These are phyloP conservation scores for Eremobia ochroleuca DNA, from an alignment of 2,888 invertebrate genomes.

Conservation along the genomic window DNA sequence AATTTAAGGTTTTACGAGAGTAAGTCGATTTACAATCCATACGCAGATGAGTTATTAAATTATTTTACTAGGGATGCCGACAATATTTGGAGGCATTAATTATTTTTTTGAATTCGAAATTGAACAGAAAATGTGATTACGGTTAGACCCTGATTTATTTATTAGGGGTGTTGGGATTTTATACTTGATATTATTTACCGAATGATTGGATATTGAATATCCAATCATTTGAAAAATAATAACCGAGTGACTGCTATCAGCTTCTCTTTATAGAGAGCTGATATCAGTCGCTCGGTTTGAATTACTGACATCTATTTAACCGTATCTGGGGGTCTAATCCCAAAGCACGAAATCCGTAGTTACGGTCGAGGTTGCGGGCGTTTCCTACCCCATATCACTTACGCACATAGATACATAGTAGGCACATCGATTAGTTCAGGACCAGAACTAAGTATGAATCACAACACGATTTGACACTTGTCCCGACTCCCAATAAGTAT, in stretches of 20 bases:
- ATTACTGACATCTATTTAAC: not conserved
- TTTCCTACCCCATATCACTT: not conserved
- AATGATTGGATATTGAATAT: too few species aligned
- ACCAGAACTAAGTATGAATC: too few species aligned
- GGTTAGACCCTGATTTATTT: slow-evolving; percentile 28
- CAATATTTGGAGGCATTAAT: slow-evolving; percentile 4
- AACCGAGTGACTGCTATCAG: too few species aligned
- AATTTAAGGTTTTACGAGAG: slow-evolving; percentile 17
- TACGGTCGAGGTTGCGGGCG: not conserved
- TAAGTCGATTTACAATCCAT: not conserved
- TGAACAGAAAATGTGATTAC: not conserved
- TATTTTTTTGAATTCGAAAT: slow-evolving; percentile 14
- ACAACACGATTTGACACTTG: not conserved
- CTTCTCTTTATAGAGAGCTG: too few species aligned
- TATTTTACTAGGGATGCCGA: slow-evolving; percentile 11
- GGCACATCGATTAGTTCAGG: too few species aligned
- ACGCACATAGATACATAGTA: too few species aligned
- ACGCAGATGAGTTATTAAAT: slow-evolving; percentile 34
- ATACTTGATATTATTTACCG: slow-evolving; percentile 11
- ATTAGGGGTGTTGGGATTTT: slow-evolving; percentile 17
- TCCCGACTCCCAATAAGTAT: not conserved
- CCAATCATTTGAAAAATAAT: too few species aligned
- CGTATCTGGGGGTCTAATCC: not conserved
- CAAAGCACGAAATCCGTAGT: not conserved
- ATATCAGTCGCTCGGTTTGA: not conserved